phyloP scores from a whole-genome alignment of 2,888 invertebrate species.

The Pecten maximus region DNA sequence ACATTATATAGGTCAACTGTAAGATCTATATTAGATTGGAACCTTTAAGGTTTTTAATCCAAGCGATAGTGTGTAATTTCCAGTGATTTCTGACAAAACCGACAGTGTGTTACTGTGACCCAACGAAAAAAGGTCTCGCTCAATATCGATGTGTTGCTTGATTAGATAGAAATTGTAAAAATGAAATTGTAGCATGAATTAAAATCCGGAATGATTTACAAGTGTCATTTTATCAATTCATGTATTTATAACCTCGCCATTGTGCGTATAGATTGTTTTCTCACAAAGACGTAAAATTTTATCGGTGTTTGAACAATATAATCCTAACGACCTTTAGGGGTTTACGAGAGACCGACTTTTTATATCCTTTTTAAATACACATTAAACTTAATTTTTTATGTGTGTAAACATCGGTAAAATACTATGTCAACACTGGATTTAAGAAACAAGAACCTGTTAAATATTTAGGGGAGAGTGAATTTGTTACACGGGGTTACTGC shows the following conservation, averaged over 20 bases:
- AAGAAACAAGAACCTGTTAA: conserved; percentile 4
- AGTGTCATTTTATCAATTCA: background rate
- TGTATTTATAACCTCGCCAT: background rate
- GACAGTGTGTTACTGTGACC: background rate
- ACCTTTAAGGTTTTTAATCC: background rate
- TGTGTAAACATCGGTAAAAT: background rate
- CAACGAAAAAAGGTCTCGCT: background rate
- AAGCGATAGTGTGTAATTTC: background rate
- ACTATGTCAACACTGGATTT: conserved; percentile 11
- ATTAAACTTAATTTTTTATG: background rate
- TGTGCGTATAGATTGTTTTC: background rate
- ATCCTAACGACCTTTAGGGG: background rate
- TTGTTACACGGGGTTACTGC: background rate
- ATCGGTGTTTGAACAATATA: conserved; percentile 7
- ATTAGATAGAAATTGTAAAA: background rate
- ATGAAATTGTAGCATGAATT: background rate
- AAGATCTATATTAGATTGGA: background rate
- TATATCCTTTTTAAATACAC: conserved; percentile 7
- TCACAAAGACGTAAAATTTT: background rate
- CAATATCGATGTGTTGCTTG: background rate
- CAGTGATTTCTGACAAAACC: background rate
- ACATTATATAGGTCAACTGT: background rate
- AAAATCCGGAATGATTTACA: background rate
- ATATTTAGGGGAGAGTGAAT: background rate
- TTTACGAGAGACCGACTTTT: conserved; percentile 4